Conservation (phyloP, 1,140 invertebrate genomes). For the Solenopsis fugax region DNA sequence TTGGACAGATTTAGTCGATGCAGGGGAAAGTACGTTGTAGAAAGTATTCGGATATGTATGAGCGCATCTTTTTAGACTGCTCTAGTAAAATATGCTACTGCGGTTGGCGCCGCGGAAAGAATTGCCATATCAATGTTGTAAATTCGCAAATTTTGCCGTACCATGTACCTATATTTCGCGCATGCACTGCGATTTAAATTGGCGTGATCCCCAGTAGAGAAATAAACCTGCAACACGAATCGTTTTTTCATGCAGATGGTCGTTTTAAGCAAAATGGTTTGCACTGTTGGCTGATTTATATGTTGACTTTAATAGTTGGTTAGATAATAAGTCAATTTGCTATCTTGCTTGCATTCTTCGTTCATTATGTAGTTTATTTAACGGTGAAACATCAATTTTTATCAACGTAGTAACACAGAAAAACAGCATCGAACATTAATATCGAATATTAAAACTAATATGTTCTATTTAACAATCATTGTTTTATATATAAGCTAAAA, state of each 20-base stretch:
- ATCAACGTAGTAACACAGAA: not conserved
- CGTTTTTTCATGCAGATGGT: conserved; percentile 9
- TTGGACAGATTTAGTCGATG: conserved; percentile 49
- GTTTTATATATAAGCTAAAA: too few species aligned
- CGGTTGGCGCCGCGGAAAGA: conserved; percentile 52
- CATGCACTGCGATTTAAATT: conserved; percentile 35
- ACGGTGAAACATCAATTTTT: not conserved
- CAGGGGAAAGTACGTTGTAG: conserved; percentile 46
- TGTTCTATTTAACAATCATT: too few species aligned
- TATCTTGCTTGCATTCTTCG: too few species aligned
- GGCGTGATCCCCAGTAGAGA: conserved; percentile 39
- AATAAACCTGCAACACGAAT: conserved; percentile 48
- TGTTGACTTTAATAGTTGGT: not conserved
- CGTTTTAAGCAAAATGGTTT: conserved; percentile 21
- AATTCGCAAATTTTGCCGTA: conserved; percentile 57
- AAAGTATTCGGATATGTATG: conserved; percentile 48
- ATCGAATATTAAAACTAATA: too few species aligned
- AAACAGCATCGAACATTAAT: too few species aligned
- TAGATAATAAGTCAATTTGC: not conserved
- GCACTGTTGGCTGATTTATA: conserved; percentile 14
- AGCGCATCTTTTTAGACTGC: conserved; percentile 43
- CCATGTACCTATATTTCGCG: conserved; percentile 4
- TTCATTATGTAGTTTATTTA: not conserved
- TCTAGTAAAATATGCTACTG: conserved; percentile 37
- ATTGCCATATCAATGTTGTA: conserved; percentile 59